Conservation (phyloP, 2,113 vertebrate genomes). For the Rostratula benghalensis region DNA sequence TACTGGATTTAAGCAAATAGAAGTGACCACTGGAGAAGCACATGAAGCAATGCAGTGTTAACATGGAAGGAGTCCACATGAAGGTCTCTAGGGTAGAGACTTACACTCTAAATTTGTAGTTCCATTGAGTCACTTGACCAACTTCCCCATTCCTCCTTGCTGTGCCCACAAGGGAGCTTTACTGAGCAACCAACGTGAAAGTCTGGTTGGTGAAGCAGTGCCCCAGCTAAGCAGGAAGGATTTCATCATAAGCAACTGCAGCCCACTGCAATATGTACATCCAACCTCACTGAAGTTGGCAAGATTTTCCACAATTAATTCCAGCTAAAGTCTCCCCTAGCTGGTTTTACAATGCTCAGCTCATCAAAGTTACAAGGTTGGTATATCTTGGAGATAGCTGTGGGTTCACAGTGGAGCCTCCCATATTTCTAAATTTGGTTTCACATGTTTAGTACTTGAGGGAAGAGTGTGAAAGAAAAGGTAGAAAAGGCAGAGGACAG, state of each 20-base stretch:
- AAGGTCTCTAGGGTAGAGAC: not conserved
- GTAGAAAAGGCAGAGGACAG: not conserved
- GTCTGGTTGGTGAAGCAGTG: not conserved
- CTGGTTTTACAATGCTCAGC: not conserved
- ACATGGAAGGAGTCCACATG: not conserved
- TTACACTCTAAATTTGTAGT: not conserved
- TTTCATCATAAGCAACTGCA: not conserved
- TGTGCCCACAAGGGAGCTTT: not conserved
- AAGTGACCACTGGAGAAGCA: not conserved
- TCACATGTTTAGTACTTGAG: not conserved
- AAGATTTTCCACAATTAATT: not conserved
- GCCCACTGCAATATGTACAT: not conserved
- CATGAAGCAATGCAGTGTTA: not conserved
- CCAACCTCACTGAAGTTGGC: not conserved
- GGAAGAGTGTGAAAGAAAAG: not conserved
- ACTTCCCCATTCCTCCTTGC: not conserved
- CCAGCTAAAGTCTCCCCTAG: not conserved
- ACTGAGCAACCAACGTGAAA: not conserved
- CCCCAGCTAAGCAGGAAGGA: not conserved
- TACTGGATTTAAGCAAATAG: not conserved
- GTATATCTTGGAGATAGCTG: not conserved
- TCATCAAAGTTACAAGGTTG: not conserved
- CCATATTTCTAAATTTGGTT: not conserved
- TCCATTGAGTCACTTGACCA: not conserved
- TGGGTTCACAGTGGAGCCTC: not conserved